Evolutionary conservation across 37 sponge, comb jelly and placozoan species (phyloP), one percentile per base, ranked within the genome.

Genomic region (Corticium candelabrum): DNA sequence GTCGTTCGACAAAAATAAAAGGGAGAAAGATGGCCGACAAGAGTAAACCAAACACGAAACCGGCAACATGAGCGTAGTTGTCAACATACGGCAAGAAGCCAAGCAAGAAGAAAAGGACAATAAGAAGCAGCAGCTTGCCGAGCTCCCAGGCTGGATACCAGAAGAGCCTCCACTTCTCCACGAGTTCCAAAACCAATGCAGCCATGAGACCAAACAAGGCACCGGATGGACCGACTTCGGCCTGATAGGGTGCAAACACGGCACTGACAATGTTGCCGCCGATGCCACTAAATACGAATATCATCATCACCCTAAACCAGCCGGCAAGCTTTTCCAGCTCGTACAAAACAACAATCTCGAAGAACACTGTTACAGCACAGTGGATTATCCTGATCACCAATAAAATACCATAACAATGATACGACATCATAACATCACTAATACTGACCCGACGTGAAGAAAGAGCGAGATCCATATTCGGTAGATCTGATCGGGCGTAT

Each of bases 221-320:
- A n/a, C 73, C 73, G 21, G n/a, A 4, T 32, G 73, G 73, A n/a
- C 73, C 73, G 29, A 92, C 96, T 82, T 84, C 84, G 1, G 96
- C 94, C 30, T 90, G 83, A 77, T 96, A 96, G 3, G 96, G 96
- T 0, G 86, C 78, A 41, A 92, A 84, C 68, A 90, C 78, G 41
- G 85, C 89, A 75, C 94, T 93, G 72, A 96, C 82, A 40, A 96
- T 67, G 68, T 93, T 96, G 5, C 96, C 96, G 4, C 90, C 94
- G 11, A 92, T 77, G 21, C 96, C 96, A 78, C 96, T 96, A 5
- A 85, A 75, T 30, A 96, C 41, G 75, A 91, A 96, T 57, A 96
- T 81, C 15, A 86, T 68, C 67, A 76, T 35, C 4, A 89, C 88
- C 56, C 87, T 78, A 40, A 86, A 74, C 93, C 96, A 96, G 0